Evolutionary conservation across 2,797 vertebrate species (phyloP).

Genomic region (Sylvia borin): DNA sequence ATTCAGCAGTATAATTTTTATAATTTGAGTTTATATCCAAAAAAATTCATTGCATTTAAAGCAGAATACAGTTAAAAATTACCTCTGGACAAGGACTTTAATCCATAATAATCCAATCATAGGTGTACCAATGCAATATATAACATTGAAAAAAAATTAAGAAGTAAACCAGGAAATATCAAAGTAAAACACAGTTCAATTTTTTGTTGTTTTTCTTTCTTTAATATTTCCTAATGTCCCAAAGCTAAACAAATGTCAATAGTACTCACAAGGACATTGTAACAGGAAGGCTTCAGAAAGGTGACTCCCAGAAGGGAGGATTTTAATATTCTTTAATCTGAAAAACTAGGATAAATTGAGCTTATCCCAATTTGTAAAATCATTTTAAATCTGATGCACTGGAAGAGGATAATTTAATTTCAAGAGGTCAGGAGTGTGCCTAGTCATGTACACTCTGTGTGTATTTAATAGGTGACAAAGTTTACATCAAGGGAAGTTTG

Average conservation of each 20-base stretch:
- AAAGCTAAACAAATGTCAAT: neutral
- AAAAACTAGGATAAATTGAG: slow-evolving; percentile 70
- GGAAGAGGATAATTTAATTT: slow-evolving; percentile 59
- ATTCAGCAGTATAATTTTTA: neutral
- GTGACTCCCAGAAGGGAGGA: slow-evolving; percentile 37
- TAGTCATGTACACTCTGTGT: neutral
- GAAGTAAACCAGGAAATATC: neutral
- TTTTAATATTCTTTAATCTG: slow-evolving; percentile 65
- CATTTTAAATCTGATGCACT: slow-evolving; percentile 48
- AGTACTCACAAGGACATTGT: slow-evolving; percentile 42
- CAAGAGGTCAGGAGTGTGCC: slow-evolving; percentile 16
- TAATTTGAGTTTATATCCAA: neutral
- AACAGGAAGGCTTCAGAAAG: slow-evolving; percentile 27
- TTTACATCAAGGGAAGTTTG: neutral
- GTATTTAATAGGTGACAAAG: neutral
- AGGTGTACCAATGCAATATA: neutral
- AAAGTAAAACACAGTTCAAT: neutral
- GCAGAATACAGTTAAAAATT: neutral
- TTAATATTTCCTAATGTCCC: neutral
- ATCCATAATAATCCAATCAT: neutral
- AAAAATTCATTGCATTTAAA: neutral
- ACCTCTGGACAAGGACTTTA: neutral
- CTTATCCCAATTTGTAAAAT: slow-evolving; percentile 68
- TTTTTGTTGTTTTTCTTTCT: neutral
- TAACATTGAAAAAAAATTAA: neutral